phyloP scores from a whole-genome alignment of 2,113 vertebrate species.

The Fulica atra region DNA sequence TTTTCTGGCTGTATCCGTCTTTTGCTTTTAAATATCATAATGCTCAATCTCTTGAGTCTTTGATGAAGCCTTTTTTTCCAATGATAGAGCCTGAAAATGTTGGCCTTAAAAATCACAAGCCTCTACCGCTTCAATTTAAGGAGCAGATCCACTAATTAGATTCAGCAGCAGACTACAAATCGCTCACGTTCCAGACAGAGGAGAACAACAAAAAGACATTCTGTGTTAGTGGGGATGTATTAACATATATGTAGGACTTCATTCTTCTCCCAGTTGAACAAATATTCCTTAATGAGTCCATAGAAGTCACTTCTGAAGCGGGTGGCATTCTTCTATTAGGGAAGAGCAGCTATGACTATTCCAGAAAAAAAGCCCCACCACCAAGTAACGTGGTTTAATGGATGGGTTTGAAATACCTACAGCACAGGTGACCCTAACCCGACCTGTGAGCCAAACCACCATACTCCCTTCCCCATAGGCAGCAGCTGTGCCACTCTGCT shows the following conservation, averaged over 20 bases:
- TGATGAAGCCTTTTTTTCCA: background rate
- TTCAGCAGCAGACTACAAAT: constrained; percentile 37
- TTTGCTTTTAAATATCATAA: background rate
- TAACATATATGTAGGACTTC: constrained; percentile 32
- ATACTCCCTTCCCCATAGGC: background rate
- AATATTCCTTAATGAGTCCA: constrained; percentile 40
- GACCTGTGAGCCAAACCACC: background rate
- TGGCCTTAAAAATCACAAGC: background rate
- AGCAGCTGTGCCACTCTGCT: background rate
- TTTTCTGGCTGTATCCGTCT: background rate
- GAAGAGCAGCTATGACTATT: background rate
- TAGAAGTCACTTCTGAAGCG: background rate
- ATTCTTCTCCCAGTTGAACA: constrained; percentile 3
- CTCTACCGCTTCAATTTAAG: background rate
- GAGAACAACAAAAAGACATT: constrained; percentile 49
- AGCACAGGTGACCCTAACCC: background rate
- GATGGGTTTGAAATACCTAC: constrained; percentile 3
- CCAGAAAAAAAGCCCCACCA: background rate
- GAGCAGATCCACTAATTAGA: constrained; percentile 26
- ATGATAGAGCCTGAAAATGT: background rate
- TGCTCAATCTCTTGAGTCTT: background rate
- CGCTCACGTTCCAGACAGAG: constrained; percentile 39
- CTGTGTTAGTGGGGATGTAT: constrained; percentile 9
- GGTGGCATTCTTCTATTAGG: background rate
- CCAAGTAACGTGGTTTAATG: constrained; percentile 4